Conservation (phyloP, 1,140 invertebrate genomes). For the Stratiolaelaps scimitus region DNA sequence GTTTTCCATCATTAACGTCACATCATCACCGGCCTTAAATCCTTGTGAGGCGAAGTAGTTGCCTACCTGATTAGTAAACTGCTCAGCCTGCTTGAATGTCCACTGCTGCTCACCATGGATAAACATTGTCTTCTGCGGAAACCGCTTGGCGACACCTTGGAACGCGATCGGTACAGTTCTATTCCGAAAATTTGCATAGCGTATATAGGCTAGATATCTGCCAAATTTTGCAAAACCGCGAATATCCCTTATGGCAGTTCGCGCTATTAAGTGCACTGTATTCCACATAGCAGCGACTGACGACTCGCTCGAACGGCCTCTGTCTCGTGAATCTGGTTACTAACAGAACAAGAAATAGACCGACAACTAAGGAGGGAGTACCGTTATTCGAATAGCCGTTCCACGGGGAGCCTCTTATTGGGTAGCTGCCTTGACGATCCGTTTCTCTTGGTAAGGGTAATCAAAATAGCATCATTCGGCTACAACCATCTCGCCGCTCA, state of each 20-base stretch:
- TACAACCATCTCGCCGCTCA: no score
- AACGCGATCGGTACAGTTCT: conserved; percentile 59
- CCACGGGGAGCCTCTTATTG: neutral
- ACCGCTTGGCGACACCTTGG: conserved; percentile 52
- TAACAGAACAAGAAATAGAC: neutral
- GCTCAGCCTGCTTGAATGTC: conserved; percentile 61
- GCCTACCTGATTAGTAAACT: conserved; percentile 58
- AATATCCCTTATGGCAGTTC: neutral
- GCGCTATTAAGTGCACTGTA: neutral
- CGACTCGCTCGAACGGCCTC: neutral
- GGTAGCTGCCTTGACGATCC: no score
- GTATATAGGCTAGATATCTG: conserved; percentile 4
- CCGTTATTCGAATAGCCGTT: neutral
- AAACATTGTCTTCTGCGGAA: conserved; percentile 64
- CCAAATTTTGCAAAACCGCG: neutral
- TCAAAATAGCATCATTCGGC: no score
- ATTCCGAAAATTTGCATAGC: conserved; percentile 37
- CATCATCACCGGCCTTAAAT: conserved; percentile 55
- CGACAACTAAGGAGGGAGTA: neutral
- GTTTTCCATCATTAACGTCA: conserved; percentile 72
- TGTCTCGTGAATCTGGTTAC: conserved; percentile 1
- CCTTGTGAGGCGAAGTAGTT: conserved; percentile 57
- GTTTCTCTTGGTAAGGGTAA: no score
- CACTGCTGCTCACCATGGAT: conserved; percentile 61
- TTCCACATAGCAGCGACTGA: neutral